Evolutionary conservation across 2,113 vertebrate genomes (phyloP).

Genomic region (Tringa solitaria): DNA sequence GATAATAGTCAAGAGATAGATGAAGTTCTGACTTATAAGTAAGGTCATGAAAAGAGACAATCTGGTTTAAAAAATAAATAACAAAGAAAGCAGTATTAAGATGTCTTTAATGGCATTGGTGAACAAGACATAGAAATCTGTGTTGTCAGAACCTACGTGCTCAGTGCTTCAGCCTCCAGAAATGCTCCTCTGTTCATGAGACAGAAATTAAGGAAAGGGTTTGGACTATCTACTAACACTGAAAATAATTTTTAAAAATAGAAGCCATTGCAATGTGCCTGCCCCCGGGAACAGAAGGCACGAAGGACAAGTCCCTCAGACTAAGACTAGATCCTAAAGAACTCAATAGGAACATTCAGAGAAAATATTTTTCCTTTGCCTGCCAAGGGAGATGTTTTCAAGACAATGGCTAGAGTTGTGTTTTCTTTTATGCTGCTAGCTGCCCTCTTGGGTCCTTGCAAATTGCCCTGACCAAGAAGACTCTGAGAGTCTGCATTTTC

Average conservation of each 20-base stretch:
- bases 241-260: not conserved
- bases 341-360: not conserved
- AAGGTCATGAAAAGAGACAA: not conserved
- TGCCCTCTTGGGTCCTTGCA: not conserved
- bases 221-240: not conserved
- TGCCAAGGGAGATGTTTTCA: not conserved
- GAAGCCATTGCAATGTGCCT: not conserved
- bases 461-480: not conserved
- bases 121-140: not conserved
- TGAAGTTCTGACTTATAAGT: not conserved
- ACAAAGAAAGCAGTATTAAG: not conserved
- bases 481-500: not conserved
- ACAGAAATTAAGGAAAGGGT: not conserved
- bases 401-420: not conserved
- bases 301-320: not conserved
- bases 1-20: not conserved
- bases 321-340: not conserved
- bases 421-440: not conserved
- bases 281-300: not conserved
- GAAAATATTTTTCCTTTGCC: not conserved
- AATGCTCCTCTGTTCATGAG: not conserved
- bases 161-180: not conserved
- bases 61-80: not conserved
- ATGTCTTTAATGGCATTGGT: not conserved
- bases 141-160: not conserved